A percentile compares a stretch with the other conserved stretches of the same genome.
Conservation (phyloP, 2,113 vertebrate species). For the Gadus macrocephalus region DNA sequence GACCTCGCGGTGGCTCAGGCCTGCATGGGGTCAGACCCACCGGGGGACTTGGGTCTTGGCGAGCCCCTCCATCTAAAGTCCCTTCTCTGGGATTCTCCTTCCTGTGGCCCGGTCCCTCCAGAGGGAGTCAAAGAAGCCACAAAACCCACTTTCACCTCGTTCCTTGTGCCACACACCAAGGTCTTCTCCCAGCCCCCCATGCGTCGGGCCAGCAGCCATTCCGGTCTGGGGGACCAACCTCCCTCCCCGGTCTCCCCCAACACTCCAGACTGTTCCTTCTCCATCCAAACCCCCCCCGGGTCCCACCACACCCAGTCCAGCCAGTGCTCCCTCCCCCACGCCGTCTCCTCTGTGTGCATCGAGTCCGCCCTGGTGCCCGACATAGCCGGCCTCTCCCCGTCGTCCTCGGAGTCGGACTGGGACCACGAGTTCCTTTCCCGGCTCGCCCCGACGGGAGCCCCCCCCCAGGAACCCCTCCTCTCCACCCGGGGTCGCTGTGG, state of each 20-base stretch:
- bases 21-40: background rate
- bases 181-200: background rate
- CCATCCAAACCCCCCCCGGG: background rate
- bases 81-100: background rate
- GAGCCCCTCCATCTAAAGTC: background rate
- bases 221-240: background rate
- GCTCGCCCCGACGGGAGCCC: background rate
- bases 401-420: conserved; percentile 59
- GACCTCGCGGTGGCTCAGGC: background rate
- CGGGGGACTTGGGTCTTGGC: background rate
- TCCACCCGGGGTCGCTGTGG: conserved; percentile 9
- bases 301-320: conserved; percentile 7
- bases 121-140: background rate
- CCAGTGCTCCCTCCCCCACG: conserved; percentile 45
- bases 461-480: background rate
- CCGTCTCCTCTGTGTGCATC: conserved; percentile 59
- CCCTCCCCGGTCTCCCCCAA: background rate
- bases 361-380: conserved; percentile 56
- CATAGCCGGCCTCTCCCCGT: conserved; percentile 31
- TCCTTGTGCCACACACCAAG: conserved; percentile 18
- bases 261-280: conserved; percentile 2
- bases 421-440: conserved; percentile 60
- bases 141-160: background rate
- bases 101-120: too few relatives aligned
- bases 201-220: background rate